phyloP scores from a whole-genome alignment of 2,888 invertebrate species.

The Drosophila nr. fundita region DNA sequence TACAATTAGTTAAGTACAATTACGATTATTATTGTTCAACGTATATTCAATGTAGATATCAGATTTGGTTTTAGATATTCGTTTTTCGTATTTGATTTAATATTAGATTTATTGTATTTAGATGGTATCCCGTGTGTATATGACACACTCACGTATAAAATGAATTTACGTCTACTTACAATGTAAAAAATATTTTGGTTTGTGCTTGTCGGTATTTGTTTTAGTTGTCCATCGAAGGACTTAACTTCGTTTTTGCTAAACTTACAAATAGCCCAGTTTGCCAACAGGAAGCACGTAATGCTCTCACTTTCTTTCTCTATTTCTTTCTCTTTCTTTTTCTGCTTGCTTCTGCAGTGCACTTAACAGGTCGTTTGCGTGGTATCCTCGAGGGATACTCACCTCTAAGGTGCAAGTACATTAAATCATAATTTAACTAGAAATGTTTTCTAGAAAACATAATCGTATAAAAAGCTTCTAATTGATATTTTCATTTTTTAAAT shows the following conservation, averaged over 20 bases:
- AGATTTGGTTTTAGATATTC: conserved; percentile 52
- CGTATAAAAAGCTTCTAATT: conserved; percentile 7
- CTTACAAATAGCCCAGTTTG: conserved; percentile 50
- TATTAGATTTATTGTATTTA: conserved; percentile 45
- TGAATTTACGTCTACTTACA: conserved; percentile 77
- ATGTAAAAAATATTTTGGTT: conserved; percentile 68
- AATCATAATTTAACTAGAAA: conserved; percentile 3
- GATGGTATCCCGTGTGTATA: conserved; percentile 50
- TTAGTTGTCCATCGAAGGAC: conserved; percentile 32
- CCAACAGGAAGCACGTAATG: conserved; percentile 67
- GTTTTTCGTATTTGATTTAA: conserved; percentile 28
- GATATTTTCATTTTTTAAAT: conserved; percentile 1
- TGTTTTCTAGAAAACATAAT: conserved; percentile 1
- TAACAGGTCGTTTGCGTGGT: conserved; percentile 15
- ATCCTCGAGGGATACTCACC: conserved; percentile 6
- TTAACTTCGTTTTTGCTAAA: conserved; percentile 44
- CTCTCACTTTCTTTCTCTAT: conserved; percentile 2
- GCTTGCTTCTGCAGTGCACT: neutral
- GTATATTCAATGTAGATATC: conserved; percentile 67
- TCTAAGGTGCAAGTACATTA: neutral
- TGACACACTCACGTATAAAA: conserved; percentile 67
- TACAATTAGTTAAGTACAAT: conserved; percentile 76
- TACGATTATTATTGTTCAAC: conserved; percentile 78
- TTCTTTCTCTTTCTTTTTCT: neutral
- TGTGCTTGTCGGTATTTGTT: conserved; percentile 53